phyloP scores from a whole-genome alignment of 2,113 vertebrate genomes.

The Eretmochelys imbricata region DNA sequence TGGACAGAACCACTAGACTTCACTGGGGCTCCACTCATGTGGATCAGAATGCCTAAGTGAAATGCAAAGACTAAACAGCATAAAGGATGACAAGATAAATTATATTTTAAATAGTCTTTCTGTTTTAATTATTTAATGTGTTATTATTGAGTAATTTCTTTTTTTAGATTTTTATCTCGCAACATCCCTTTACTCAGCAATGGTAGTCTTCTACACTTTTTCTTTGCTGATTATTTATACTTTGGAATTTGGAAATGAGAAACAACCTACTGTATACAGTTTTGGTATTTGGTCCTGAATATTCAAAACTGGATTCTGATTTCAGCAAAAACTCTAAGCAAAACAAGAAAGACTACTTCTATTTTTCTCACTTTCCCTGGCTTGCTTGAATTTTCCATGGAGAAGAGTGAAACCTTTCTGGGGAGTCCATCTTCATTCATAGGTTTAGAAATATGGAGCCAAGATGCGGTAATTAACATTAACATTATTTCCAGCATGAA shows the following conservation, averaged over 20 bases:
- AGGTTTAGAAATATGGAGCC: neutral
- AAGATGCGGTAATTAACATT: accelerated
- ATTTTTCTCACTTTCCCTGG: neutral
- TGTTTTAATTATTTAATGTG: neutral
- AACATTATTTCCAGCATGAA: neutral
- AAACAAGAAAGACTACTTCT: neutral
- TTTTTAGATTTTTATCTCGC: neutral
- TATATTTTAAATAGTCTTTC: neutral
- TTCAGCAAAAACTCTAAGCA: neutral
- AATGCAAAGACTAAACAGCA: neutral
- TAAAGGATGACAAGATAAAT: neutral
- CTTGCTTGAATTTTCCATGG: neutral
- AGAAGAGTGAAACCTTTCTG: neutral
- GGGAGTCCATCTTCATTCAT: neutral
- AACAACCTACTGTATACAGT: neutral
- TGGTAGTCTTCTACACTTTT: neutral
- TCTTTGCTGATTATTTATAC: neutral
- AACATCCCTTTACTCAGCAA: neutral
- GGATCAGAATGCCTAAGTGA: neutral
- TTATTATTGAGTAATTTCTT: neutral
- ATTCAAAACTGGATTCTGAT: neutral
- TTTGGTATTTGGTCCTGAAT: neutral
- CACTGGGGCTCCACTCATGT: neutral
- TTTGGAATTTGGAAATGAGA: neutral
- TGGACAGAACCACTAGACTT: neutral